Evolutionary conservation across 2,888 invertebrate species (phyloP).

Genomic region (Troilus luridus): DNA sequence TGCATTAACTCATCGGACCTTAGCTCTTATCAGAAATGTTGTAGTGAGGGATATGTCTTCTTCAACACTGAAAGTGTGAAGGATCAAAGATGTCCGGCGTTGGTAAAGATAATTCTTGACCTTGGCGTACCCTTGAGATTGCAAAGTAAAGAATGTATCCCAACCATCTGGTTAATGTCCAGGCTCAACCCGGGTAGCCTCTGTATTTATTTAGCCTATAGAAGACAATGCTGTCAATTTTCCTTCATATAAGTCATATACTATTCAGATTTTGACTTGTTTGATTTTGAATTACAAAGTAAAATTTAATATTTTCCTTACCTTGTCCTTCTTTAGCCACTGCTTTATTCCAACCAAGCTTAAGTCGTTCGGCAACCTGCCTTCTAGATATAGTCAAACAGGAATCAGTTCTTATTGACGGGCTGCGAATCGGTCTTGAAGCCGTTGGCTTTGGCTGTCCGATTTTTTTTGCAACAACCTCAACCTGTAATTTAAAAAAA

Average conservation of each 20-base stretch:
- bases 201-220: too few species aligned
- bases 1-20: too few species aligned
- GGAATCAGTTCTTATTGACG: conserved; percentile 59
- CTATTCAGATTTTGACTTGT: background rate
- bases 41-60: too few species aligned
- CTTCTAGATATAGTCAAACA: conserved; percentile 68
- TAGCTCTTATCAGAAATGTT: too few species aligned
- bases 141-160: too few species aligned
- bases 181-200: too few species aligned
- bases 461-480: conserved; percentile 64
- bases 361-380: conserved; percentile 71
- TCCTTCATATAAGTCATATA: background rate
- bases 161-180: too few species aligned
- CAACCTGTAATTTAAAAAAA: conserved; percentile 41
- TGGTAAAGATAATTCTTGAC: too few species aligned
- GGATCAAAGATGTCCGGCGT: too few species aligned
- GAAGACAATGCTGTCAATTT: background rate
- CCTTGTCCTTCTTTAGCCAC: conserved; percentile 53
- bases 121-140: too few species aligned
- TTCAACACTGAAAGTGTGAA: too few species aligned
- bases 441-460: conserved; percentile 63
- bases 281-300: background rate
- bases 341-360: conserved; percentile 70
- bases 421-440: conserved; percentile 60
- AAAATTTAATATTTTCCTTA: background rate